A percentile compares a stretch with the other conserved stretches of the same genome.
Evolutionary conservation across 2,797 vertebrate genomes (phyloP).

Genomic region (Urocyon cinereoargenteus): DNA sequence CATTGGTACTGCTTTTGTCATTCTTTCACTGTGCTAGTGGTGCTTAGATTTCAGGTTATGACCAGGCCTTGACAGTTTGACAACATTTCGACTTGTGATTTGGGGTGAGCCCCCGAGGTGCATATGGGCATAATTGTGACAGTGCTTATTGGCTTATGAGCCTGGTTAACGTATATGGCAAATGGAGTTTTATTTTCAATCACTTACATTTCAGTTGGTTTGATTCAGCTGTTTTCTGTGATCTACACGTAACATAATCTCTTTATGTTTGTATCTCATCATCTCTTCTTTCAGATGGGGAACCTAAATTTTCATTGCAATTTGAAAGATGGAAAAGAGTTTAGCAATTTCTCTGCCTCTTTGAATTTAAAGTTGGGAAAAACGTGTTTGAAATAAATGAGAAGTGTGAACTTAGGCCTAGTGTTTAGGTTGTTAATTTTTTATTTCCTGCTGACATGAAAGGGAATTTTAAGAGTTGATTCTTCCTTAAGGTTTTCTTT

Average conservation of each 20-base stretch:
- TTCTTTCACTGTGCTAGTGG: not conserved
- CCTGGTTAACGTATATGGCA: slow-evolving; percentile 12
- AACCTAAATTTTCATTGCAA: slow-evolving; percentile 54
- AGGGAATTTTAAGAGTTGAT: slow-evolving; percentile 53
- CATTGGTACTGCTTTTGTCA: not conserved
- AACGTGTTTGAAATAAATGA: slow-evolving; percentile 53
- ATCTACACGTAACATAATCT: not conserved
- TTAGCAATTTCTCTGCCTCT: not conserved
- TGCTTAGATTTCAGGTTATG: not conserved
- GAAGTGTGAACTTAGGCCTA: not conserved
- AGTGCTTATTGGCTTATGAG: not conserved
- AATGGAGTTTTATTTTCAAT: slow-evolving; percentile 64
- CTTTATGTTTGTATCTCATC: slow-evolving; percentile 52
- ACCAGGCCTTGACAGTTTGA: not conserved
- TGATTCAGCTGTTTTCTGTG: slow-evolving; percentile 66
- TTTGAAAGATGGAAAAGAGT: slow-evolving; percentile 55
- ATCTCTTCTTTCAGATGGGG: slow-evolving; percentile 58
- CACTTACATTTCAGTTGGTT: slow-evolving; percentile 18
- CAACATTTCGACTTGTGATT: not conserved
- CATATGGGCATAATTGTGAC: not conserved
- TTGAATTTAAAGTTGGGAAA: slow-evolving; percentile 21
- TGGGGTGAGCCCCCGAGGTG: not conserved
- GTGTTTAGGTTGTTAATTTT: slow-evolving; percentile 60
- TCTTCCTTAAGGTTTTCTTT: slow-evolving; percentile 13
- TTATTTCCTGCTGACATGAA: slow-evolving; percentile 1